Percentiles rank a stretch among this genome's conserved stretches.
phyloP scores from a whole-genome alignment of 1,140 invertebrate species.

The Rhopalosiphum maidis region DNA sequence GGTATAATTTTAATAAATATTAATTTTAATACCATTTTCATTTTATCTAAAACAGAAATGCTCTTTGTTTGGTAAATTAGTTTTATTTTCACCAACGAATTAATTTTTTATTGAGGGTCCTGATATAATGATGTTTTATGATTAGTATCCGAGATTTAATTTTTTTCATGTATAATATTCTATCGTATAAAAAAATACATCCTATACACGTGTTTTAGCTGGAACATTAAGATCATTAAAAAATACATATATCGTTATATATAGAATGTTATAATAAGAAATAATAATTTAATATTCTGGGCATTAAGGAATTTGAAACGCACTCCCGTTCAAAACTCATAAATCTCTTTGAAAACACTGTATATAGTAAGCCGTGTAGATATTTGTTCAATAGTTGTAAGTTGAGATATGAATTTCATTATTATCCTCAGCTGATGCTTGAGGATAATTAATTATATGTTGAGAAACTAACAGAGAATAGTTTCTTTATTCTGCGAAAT shows the following conservation, averaged over 20 bases:
- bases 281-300: neutral
- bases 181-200: neutral
- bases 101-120: neutral
- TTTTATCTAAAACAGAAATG: neutral
- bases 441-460: constrained; percentile 14
- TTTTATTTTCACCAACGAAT: no score
- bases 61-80: no score
- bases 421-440: neutral
- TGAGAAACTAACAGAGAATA: neutral
- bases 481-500: neutral
- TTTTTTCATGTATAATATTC: neutral
- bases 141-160: neutral
- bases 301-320: neutral
- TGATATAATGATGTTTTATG: neutral
- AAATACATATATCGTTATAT: neutral
- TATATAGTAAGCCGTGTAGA: neutral
- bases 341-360: neutral
- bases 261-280: neutral
- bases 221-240: neutral
- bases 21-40: neutral
- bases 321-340: neutral
- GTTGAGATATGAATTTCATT: constrained; percentile 22
- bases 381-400: neutral
- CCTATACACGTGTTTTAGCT: neutral
- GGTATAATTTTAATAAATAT: neutral